Evolutionary conservation across 2,113 vertebrate genomes (phyloP), one percentile per base, ranked within the genome.

Genomic region (Eretmochelys imbricata): DNA sequence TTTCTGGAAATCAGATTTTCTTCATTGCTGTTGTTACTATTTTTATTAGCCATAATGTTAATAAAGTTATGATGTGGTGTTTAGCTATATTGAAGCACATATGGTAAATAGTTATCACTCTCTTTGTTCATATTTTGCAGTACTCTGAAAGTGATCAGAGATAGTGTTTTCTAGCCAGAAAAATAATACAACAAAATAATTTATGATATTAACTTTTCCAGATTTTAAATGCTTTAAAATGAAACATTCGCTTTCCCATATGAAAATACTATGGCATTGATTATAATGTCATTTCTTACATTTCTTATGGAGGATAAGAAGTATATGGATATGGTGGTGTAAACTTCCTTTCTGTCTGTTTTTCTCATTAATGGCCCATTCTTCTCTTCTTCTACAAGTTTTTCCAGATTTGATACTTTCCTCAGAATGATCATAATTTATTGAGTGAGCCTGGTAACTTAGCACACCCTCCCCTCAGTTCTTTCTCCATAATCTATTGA

Each of bases 101-200:
- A 3, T 80, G 79, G 51, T 2, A 1, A 94, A 91, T 75, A 96
- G 83, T 92, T 96, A 86, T 35, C 82, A 94, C 79, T 51, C 89
- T 91, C 96, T 91, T 94, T 69, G 85, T 31, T 89, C 49, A 48
- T 75, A 57, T 31, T 91, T 89, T 87, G 17, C 69, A 42, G 24
- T 82, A 42, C 51, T 42, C 22, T 53, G 95, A 96, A 95, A 91
- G 46, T 79, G 93, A 72, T 88, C 93, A 90, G 91, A 87, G 83
- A 62, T 50, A 84, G 81, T 78, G 2, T 94, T 95, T 97, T 85
- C 89, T 85, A 80, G 51, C 83, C 84, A 96, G 57, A 95, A 94
- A 96, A 89, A 90, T 22, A 57, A 97, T 50, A 79, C 89, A 89
- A 90, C 87, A 31, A 3, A 94, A 94, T 91, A 50, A 90, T 91